A percentile compares a stretch with the other conserved stretches of the same genome.
Evolutionary conservation across 2,797 vertebrate genomes (phyloP).

Genomic region (Nothura maculosa): DNA sequence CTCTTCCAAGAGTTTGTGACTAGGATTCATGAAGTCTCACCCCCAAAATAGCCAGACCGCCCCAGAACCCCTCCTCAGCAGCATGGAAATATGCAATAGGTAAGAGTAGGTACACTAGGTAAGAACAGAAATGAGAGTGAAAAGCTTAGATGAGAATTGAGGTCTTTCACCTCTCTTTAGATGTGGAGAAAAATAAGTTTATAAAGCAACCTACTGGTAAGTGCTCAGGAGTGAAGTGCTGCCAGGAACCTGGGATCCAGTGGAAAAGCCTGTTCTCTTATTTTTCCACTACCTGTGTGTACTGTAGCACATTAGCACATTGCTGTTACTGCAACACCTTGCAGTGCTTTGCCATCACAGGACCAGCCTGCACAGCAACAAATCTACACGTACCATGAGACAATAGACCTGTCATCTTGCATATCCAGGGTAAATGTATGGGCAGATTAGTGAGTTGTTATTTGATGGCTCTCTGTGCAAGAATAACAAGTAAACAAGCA

Average conservation of each 20-base stretch:
- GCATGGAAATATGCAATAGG: accelerated
- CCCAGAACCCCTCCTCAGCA: not conserved
- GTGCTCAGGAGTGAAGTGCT: not conserved
- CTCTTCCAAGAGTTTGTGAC: not conserved
- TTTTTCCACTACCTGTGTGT: not conserved
- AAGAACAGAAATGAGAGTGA: not conserved
- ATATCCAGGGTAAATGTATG: not conserved
- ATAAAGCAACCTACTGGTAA: not conserved
- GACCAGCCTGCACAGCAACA: not conserved
- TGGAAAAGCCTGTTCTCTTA: not conserved
- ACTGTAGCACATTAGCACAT: not conserved
- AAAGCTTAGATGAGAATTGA: not conserved
- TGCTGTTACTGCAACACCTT: not conserved
- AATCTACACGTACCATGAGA: not conserved
- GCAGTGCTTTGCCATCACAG: not conserved
- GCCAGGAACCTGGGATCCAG: not conserved
- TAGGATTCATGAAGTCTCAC: not conserved
- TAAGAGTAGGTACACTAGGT: too few species aligned
- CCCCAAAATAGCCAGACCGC: not conserved
- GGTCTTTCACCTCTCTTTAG: not conserved
- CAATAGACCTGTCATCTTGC: not conserved
- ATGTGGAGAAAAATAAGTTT: not conserved
- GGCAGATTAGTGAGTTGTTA: not conserved
- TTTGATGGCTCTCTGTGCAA: not conserved
- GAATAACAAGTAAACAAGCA: slow-evolving; percentile 20